A percentile compares a stretch with the other conserved stretches of the same genome.
Conservation (phyloP, 2,888 invertebrate species). For the Latheticus oryzae region DNA sequence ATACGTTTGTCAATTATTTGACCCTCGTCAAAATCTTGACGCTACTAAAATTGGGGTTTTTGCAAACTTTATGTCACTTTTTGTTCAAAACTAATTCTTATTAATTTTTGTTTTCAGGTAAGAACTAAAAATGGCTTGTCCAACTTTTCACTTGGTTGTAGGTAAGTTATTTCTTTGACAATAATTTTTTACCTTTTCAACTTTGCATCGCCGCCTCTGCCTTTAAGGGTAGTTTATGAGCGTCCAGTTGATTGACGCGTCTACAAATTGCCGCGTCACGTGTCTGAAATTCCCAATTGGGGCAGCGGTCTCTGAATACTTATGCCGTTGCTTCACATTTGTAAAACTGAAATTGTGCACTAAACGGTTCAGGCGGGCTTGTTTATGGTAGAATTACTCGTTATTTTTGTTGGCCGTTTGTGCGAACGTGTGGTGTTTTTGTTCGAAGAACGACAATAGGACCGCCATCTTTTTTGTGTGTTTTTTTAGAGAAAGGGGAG, state of each 20-base stretch:
- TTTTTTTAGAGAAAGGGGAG: conserved; percentile 11
- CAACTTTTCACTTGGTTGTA: conserved; percentile 11
- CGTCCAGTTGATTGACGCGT: conserved; percentile 52
- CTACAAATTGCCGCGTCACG: conserved; percentile 51
- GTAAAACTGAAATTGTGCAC: conserved; percentile 34
- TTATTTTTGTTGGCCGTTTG: conserved; percentile 24
- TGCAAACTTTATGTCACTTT: conserved; percentile 4
- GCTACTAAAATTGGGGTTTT: conserved; percentile 20
- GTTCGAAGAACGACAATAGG: conserved; percentile 14
- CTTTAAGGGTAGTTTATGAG: conserved; percentile 46
- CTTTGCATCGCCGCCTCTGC: no score
- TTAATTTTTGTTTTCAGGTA: conserved; percentile 29
- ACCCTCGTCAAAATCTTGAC: conserved; percentile 35
- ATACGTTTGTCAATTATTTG: conserved; percentile 40
- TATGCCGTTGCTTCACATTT: conserved; percentile 26
- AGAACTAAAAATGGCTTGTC: conserved; percentile 1
- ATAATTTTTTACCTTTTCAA: no score
- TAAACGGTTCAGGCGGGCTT: conserved; percentile 29
- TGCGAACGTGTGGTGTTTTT: conserved; percentile 25
- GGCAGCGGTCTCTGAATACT: conserved; percentile 33
- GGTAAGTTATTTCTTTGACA: no score
- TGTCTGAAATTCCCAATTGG: conserved; percentile 50
- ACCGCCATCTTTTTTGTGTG: conserved; percentile 10
- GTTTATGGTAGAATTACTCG: conserved; percentile 36
- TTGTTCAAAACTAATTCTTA: conserved; percentile 9